Evolutionary conservation across 2,797 vertebrate species (phyloP).

Genomic region (Emys orbicularis): DNA sequence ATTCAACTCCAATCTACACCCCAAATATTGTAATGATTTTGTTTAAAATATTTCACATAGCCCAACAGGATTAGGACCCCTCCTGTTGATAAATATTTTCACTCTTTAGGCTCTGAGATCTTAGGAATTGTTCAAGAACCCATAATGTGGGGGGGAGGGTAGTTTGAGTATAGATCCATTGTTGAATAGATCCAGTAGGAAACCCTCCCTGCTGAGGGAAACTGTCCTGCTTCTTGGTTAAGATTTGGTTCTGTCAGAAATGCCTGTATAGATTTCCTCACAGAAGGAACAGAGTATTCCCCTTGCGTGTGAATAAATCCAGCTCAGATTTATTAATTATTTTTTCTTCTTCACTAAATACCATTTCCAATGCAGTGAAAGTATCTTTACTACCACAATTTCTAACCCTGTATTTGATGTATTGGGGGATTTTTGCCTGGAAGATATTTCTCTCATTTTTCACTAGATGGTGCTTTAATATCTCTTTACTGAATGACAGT

Average conservation of each 20-base stretch:
- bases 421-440: background rate
- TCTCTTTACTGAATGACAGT: background rate
- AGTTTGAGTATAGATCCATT: background rate
- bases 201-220: background rate
- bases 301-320: background rate
- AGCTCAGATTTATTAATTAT: accelerated
- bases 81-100: background rate
- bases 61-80: background rate
- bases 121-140: background rate
- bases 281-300: background rate
- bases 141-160: background rate
- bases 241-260: background rate
- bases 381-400: background rate
- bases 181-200: background rate
- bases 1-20: background rate
- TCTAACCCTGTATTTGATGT: background rate
- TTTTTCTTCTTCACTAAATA: accelerated
- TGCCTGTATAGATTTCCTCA: background rate
- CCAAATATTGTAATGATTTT: background rate
- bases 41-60: background rate
- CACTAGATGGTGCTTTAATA: constrained; percentile 75
- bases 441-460: background rate
- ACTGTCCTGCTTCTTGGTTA: background rate
- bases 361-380: background rate
- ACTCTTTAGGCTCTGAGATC: background rate